Conservation (phyloP, 2,113 vertebrate species). For the Crotalus horridus region DNA sequence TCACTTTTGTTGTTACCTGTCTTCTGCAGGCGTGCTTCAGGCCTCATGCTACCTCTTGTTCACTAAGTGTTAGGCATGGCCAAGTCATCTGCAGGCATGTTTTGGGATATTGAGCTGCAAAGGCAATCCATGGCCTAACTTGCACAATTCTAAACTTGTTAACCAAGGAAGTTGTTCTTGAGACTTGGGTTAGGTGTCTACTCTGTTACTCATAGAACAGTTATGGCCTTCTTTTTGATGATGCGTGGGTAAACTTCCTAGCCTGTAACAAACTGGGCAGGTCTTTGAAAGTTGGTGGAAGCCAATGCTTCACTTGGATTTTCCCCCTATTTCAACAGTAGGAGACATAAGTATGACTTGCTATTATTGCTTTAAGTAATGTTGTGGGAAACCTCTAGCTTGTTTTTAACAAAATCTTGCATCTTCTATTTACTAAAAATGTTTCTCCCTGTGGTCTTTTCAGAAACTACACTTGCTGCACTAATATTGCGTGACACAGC, state of each 20-base stretch:
- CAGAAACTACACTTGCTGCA: constrained; percentile 28
- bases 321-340: background rate
- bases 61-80: background rate
- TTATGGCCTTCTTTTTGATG: background rate
- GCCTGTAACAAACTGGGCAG: constrained; percentile 28
- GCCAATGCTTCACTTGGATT: background rate
- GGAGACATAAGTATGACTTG: background rate
- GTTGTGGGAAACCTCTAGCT: constrained; percentile 31
- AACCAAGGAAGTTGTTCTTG: background rate
- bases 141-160: background rate
- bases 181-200: background rate
- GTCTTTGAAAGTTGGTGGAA: background rate
- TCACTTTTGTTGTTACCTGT: background rate
- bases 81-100: background rate
- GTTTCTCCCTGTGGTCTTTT: constrained; percentile 13
- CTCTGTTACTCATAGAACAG: background rate
- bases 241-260: background rate
- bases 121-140: background rate
- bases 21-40: background rate
- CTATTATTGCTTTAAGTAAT: constrained; percentile 16
- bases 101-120: background rate
- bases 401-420: constrained; percentile 9
- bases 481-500: constrained; percentile 20
- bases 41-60: background rate
- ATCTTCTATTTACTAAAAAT: constrained; percentile 19